Conservation (phyloP, 2,797 vertebrate genomes). For the Parotocinclus haroldoi region DNA sequence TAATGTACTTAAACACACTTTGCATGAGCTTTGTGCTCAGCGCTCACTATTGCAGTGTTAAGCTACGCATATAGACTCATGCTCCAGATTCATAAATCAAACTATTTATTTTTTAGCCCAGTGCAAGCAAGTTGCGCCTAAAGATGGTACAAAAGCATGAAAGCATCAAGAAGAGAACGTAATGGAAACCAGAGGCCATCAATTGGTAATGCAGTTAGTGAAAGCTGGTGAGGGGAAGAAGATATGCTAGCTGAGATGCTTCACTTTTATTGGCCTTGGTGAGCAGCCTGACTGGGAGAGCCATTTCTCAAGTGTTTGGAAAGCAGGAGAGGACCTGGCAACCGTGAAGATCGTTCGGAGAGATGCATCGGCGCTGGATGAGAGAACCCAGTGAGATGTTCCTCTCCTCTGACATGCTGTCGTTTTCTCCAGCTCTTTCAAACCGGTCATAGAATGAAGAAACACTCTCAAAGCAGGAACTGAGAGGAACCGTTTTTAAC, state of each 20-base stretch:
- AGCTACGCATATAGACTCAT: too few relatives aligned
- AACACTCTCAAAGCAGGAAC: not conserved
- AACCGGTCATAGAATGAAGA: too few relatives aligned
- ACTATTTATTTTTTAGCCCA: too few relatives aligned
- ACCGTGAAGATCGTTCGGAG: not conserved
- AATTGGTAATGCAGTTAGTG: not conserved
- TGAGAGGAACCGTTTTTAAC: not conserved
- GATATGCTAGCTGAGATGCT: not conserved
- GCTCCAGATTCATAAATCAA: too few relatives aligned
- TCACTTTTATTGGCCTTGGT: slow-evolving; percentile 11
- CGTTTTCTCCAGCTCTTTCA: not conserved
- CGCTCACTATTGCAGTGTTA: too few relatives aligned
- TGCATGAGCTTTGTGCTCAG: too few relatives aligned
- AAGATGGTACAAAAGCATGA: too few relatives aligned
- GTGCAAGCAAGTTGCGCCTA: too few relatives aligned
- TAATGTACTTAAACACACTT: too few relatives aligned
- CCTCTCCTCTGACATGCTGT: not conserved
- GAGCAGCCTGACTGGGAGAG: not conserved
- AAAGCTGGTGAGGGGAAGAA: not conserved
- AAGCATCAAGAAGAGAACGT: too few relatives aligned
- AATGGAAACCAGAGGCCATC: not conserved
- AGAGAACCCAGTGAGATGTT: not conserved
- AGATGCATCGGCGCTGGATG: not conserved
- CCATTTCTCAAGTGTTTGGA: slow-evolving; percentile 4
- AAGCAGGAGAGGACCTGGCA: not conserved